These are phyloP conservation scores for Rhopalosiphum padi DNA, from an alignment of 1,140 invertebrate species.

Conservation along the genomic window DNA sequence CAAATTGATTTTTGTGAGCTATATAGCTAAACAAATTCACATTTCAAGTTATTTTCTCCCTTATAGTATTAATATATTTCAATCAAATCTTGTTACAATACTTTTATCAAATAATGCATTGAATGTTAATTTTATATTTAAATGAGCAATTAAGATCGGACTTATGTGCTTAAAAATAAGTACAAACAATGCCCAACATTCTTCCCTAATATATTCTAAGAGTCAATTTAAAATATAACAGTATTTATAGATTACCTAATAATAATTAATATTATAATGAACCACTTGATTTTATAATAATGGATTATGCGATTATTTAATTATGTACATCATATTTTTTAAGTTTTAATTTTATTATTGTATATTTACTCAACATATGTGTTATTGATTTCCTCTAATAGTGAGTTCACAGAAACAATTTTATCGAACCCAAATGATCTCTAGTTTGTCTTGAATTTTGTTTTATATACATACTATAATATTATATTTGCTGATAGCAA, in stretches of 20 bases:
- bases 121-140: background rate
- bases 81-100: background rate
- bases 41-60: background rate
- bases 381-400: slow-evolving; percentile 16
- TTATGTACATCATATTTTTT: background rate
- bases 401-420: slow-evolving; percentile 2
- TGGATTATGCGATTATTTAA: background rate
- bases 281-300: slow-evolving; percentile 19
- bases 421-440: background rate
- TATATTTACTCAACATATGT: slow-evolving; percentile 27
- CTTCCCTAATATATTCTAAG: slow-evolving; percentile 28
- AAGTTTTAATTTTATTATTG: slow-evolving; percentile 17
- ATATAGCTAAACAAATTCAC: background rate
- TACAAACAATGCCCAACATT: background rate
- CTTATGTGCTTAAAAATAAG: slow-evolving; percentile 9
- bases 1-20: background rate
- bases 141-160: background rate
- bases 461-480: background rate
- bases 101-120: background rate
- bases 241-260: slow-evolving; percentile 40
- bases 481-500: background rate
- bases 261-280: background rate
- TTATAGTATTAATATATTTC: background rate
- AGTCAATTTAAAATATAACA: slow-evolving; percentile 47
- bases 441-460: background rate